Conservation (phyloP, 2,113 vertebrate genomes). For the Onychorhynchus coronatus region DNA sequence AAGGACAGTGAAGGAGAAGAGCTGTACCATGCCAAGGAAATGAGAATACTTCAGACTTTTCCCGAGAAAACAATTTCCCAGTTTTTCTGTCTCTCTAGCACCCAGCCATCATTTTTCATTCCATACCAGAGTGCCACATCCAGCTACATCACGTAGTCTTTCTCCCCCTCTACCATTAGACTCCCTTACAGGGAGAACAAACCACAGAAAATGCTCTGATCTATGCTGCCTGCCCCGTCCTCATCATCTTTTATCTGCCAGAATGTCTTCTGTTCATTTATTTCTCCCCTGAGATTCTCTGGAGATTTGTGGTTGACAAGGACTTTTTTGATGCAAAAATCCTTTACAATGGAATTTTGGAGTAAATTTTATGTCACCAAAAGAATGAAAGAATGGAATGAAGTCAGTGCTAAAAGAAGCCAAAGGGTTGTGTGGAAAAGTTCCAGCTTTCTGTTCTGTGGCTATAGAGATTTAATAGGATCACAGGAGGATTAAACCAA, state of each 20-base stretch:
- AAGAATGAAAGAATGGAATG: background rate
- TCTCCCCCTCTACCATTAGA: background rate
- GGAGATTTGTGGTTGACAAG: background rate
- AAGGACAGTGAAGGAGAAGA: background rate
- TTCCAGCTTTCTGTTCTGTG: background rate
- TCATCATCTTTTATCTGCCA: background rate
- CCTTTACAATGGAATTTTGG: background rate
- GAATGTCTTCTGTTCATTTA: background rate
- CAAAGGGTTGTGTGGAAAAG: background rate
- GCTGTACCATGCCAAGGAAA: background rate
- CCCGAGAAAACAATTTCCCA: background rate
- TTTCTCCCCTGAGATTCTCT: background rate
- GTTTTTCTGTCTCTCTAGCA: background rate
- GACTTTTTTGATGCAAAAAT: background rate
- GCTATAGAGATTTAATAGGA: background rate
- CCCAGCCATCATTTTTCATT: background rate
- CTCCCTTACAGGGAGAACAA: background rate
- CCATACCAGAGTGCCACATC: rapidly evolving
- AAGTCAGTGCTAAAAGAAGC: background rate
- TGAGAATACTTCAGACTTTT: background rate
- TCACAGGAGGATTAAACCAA: background rate
- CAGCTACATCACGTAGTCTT: background rate
- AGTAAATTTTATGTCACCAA: background rate
- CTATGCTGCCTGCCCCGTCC: background rate
- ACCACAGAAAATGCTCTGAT: background rate